These are phyloP conservation scores for Lasioglossum zephyrum DNA, from an alignment of 2,888 invertebrate species.

Conservation along the genomic window DNA sequence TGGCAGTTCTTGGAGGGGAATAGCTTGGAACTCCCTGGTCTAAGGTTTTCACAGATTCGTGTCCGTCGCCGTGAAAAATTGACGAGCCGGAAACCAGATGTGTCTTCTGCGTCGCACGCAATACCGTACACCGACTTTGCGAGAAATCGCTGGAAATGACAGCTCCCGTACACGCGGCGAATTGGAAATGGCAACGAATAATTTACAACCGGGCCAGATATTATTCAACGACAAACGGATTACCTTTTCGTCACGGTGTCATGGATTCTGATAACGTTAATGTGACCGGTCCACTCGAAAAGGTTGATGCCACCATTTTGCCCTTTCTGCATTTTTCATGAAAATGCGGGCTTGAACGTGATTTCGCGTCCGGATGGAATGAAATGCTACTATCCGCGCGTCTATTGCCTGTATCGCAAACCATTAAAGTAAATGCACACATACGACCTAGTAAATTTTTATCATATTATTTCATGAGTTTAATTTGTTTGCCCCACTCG, in stretches of 20 bases:
- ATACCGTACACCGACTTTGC: neutral
- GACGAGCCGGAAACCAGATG: neutral
- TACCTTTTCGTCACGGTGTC: neutral
- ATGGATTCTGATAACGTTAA: neutral
- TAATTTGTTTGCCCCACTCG: neutral
- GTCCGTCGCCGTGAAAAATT: slow-evolving; percentile 11
- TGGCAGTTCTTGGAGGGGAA: too few species aligned
- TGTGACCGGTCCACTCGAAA: neutral
- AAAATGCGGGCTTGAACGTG: neutral
- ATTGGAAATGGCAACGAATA: neutral
- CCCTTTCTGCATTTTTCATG: neutral
- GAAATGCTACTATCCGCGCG: too few species aligned
- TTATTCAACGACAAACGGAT: neutral
- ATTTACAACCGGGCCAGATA: neutral
- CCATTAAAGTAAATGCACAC: neutral
- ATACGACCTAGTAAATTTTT: neutral
- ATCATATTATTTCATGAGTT: neutral
- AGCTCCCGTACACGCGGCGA: neutral
- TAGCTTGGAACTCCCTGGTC: too few species aligned
- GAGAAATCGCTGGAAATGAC: neutral
- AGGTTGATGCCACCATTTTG: neutral
- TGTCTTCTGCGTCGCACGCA: neutral
- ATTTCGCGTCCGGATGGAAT: neutral
- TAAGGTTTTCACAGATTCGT: too few species aligned
- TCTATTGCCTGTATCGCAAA: neutral